phyloP scores from a whole-genome alignment of 2,113 vertebrate species.

The Galemys pyrenaicus region DNA sequence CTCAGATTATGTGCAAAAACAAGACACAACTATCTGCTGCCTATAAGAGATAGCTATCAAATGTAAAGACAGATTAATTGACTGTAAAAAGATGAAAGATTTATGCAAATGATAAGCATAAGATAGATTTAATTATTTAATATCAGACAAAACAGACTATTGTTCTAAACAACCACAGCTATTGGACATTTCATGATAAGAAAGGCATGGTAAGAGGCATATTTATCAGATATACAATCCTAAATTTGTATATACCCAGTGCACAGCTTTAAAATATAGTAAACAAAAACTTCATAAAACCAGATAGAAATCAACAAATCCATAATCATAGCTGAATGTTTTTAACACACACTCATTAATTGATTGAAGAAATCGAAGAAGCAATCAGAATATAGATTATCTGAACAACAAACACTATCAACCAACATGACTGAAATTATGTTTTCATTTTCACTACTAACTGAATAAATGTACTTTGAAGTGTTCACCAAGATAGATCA shows the following conservation, averaged over 20 bases:
- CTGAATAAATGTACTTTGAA: neutral
- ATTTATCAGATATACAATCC: neutral
- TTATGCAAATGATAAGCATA: neutral
- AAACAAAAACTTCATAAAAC: neutral
- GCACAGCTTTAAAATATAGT: neutral
- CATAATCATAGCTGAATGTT: too few species aligned
- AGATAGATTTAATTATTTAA: neutral
- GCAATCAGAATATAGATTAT: neutral
- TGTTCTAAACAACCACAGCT: neutral
- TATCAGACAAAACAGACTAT: neutral
- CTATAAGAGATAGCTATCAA: neutral
- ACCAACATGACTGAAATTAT: neutral
- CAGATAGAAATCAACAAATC: neutral
- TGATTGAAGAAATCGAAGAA: constrained; percentile 10
- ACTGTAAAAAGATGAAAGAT: neutral
- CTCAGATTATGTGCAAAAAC: too few species aligned
- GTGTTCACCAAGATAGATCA: neutral
- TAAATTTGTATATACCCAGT: neutral
- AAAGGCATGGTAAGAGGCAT: too few species aligned
- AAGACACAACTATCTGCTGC: neutral
- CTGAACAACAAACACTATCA: neutral
- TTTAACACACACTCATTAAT: neutral
- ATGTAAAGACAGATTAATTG: neutral
- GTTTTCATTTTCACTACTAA: neutral
- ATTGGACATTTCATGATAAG: neutral